phyloP scores from a whole-genome alignment of 1,140 invertebrate species.

The Procambarus virginalis region DNA sequence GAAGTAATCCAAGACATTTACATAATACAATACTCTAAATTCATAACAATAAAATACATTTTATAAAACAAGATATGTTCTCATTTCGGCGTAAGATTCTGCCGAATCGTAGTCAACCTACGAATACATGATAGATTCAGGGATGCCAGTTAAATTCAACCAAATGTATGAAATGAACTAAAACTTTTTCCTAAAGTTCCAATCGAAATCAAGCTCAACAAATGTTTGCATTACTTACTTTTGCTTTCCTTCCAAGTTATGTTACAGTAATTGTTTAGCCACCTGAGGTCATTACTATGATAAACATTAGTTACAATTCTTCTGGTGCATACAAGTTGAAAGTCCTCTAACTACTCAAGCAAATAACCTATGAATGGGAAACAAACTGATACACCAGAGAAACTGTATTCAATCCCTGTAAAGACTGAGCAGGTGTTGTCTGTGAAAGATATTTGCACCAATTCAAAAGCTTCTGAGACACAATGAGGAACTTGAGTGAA shows the following conservation, averaged over 20 bases:
- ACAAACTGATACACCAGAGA: neutral
- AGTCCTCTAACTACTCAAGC: neutral
- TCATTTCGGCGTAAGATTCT: neutral
- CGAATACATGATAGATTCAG: neutral
- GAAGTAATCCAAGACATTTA: neutral
- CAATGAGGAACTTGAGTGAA: neutral
- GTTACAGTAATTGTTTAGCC: neutral
- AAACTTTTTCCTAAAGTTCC: neutral
- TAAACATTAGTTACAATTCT: neutral
- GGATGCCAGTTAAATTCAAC: neutral
- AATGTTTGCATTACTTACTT: neutral
- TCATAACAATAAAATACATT: constrained; percentile 6
- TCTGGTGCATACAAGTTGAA: neutral
- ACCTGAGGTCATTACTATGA: neutral
- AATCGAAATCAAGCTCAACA: neutral
- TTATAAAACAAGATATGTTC: neutral
- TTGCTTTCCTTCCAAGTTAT: neutral
- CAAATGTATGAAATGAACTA: neutral
- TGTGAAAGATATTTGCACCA: neutral
- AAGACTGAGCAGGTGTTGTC: neutral
- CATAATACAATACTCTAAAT: neutral
- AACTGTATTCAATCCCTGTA: neutral
- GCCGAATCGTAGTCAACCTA: neutral
- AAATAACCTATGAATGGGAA: neutral
- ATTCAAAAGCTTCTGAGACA: constrained; percentile 2